A percentile compares a stretch with the other conserved stretches of the same genome.
Evolutionary conservation across 2,797 vertebrate genomes (phyloP).

Genomic region (Eutrigla gurnardus): DNA sequence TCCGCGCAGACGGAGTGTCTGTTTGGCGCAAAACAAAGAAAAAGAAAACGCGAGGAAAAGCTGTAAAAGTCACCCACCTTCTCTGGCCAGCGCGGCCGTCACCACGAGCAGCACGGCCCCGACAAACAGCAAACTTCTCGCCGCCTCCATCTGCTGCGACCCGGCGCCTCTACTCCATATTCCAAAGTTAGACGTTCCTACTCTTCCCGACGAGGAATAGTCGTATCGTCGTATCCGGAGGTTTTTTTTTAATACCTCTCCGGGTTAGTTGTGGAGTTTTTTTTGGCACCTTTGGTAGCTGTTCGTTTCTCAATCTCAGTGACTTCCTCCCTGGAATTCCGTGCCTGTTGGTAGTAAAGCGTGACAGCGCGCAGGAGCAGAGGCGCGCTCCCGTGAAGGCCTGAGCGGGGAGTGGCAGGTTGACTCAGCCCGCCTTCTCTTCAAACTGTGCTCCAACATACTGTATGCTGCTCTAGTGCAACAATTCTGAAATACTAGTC

Average conservation of each 20-base stretch:
- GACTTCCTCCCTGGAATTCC: conserved; percentile 80
- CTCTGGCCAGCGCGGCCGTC: conserved; percentile 78
- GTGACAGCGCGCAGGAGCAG: conserved; percentile 62
- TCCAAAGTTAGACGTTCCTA: conserved; percentile 5
- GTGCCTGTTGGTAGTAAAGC: conserved; percentile 68
- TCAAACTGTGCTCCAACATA: neutral
- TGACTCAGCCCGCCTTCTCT: conserved; percentile 66
- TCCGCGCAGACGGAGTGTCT: neutral
- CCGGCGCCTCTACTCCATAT: conserved; percentile 77
- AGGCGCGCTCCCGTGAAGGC: conserved; percentile 80
- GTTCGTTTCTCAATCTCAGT: conserved; percentile 63
- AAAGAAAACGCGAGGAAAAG: conserved; percentile 1
- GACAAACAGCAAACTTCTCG: conserved; percentile 83
- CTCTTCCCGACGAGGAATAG: neutral
- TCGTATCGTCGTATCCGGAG: neutral
- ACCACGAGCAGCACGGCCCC: conserved; percentile 80
- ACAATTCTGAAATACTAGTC: too few relatives aligned
- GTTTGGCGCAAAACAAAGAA: neutral
- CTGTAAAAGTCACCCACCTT: conserved; percentile 83
- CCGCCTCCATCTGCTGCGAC: conserved; percentile 82
- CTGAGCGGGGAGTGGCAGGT: conserved; percentile 78
- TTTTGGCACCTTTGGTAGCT: conserved; percentile 44
- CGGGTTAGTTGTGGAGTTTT: too few relatives aligned
- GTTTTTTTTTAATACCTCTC: neutral
- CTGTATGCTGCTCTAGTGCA: neutral